Evolutionary conservation across 1,140 invertebrate genomes (phyloP).

Genomic region (Piezodorus guildinii): DNA sequence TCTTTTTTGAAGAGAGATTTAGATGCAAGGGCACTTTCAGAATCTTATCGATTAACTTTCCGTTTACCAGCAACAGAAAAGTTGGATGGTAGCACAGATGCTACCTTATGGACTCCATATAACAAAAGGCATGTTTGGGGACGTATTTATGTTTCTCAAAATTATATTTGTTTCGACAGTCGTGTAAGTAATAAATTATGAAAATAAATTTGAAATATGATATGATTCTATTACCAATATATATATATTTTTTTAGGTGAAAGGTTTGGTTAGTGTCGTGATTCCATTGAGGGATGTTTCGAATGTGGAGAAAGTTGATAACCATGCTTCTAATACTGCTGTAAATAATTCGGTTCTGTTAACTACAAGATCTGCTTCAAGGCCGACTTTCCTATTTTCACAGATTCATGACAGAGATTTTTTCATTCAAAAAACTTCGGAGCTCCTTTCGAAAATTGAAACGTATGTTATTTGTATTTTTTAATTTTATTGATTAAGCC

Average conservation of each 20-base stretch:
- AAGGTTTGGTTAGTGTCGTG: slow-evolving; percentile 70
- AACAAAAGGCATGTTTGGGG: slow-evolving; percentile 83
- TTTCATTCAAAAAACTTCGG: slow-evolving; percentile 79
- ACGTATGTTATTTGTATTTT: slow-evolving; percentile 13
- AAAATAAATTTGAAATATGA: too few relatives aligned
- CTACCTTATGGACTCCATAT: slow-evolving; percentile 88
- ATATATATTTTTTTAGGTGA: slow-evolving; percentile 45
- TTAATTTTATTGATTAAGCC: too few relatives aligned
- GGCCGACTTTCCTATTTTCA: slow-evolving; percentile 78
- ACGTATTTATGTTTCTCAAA: slow-evolving; percentile 82
- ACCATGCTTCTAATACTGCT: slow-evolving; percentile 41
- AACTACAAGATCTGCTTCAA: slow-evolving; percentile 52
- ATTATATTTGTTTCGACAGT: slow-evolving; percentile 94
- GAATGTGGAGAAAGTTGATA: slow-evolving; percentile 60
- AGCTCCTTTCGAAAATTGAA: slow-evolving; percentile 50
- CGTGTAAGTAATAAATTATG: slow-evolving; percentile 47
- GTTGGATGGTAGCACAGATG: slow-evolving; percentile 82
- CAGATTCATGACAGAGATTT: slow-evolving; percentile 81
- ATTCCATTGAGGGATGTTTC: slow-evolving; percentile 75
- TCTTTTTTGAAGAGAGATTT: slow-evolving; percentile 87
- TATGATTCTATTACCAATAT: slow-evolving; percentile 23
- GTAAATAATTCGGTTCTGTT: slow-evolving; percentile 77
- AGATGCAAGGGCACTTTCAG: slow-evolving; percentile 86
- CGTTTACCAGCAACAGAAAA: slow-evolving; percentile 78
- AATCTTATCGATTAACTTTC: slow-evolving; percentile 70